phyloP scores from a whole-genome alignment of 2,888 invertebrate species.

The Xestia rhomboidea region DNA sequence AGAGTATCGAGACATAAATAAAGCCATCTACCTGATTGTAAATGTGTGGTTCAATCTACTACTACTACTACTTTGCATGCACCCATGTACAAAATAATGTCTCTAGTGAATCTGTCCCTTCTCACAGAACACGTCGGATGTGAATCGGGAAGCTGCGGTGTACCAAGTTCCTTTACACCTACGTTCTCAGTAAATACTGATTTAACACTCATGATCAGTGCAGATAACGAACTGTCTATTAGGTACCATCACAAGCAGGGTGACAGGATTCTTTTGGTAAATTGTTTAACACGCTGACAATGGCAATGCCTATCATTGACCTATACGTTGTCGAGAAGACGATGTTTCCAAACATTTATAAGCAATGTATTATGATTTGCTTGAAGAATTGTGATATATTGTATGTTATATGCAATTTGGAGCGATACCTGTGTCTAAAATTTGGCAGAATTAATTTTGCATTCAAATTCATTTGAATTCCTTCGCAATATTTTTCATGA shows the following conservation, averaged over 20 bases:
- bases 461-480: background rate
- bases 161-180: constrained; percentile 18
- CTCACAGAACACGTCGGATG: constrained; percentile 13
- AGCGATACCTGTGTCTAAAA: background rate
- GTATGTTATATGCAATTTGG: background rate
- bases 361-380: background rate
- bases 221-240: background rate
- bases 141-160: constrained; percentile 56
- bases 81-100: background rate
- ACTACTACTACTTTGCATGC: too few relatives aligned
- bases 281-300: too few relatives aligned
- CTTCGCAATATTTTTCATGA: too few relatives aligned
- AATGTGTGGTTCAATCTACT: too few relatives aligned
- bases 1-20: too few relatives aligned
- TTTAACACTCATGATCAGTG: background rate
- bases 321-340: background rate
- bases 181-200: background rate
- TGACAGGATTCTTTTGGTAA: background rate
- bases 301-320: background rate
- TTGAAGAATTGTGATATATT: background rate
- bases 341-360: background rate
- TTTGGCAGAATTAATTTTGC: background rate
- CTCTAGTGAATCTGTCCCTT: background rate
- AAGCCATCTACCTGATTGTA: too few relatives aligned
- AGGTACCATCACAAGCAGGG: background rate